Evolutionary conservation across 2,888 invertebrate species (phyloP), one percentile per base, ranked within the genome.

Genomic region (Altica lythri): DNA sequence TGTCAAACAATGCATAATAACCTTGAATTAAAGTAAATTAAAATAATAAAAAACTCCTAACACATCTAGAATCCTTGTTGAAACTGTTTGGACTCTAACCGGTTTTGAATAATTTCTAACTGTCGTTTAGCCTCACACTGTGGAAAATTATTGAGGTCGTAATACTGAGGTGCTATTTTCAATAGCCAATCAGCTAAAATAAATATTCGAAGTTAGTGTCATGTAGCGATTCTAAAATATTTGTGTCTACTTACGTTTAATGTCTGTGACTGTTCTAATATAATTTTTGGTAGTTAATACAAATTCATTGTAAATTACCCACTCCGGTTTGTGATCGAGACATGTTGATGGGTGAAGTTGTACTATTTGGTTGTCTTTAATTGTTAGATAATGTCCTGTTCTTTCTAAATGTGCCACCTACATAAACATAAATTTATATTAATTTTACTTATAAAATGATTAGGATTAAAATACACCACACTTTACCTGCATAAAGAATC

Each of bases 221-320:
- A n/a, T n/a, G n/a, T n/a, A n/a, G n/a, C n/a, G n/a, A n/a, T n/a
- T n/a, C n/a, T 4, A 30, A 27, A 6, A 29, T 12, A 37, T 37
- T 10, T 10, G 43, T 16, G 13, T 19, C 13, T 10, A 83, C 89
- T 85, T 78, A 97, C 98, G 96, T 82, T 98, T 98, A 62, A 99
- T 93, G 72, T 99, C 99, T 0, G 97, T 97, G 9, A 98, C 97
- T 0, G 98, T 99, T 64, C 99, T 83, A 69, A 99, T 99, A 76
- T 99, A 99, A 79, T 99, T 99, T 80, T 99, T 99, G 55, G 98
- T 97, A 59, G 99, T 99, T 64, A 99, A 82, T 40, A 99, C 99
- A 74, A 99, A 99, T 80, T 99, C 99, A 79, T 99, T 98, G 80
- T 99, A 99, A 55, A 99, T 89, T 30, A 98, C 98, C 99, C 99